These are phyloP conservation scores for Butorides virescens DNA, from an alignment of 2,113 vertebrate genomes.

Conservation along the genomic window DNA sequence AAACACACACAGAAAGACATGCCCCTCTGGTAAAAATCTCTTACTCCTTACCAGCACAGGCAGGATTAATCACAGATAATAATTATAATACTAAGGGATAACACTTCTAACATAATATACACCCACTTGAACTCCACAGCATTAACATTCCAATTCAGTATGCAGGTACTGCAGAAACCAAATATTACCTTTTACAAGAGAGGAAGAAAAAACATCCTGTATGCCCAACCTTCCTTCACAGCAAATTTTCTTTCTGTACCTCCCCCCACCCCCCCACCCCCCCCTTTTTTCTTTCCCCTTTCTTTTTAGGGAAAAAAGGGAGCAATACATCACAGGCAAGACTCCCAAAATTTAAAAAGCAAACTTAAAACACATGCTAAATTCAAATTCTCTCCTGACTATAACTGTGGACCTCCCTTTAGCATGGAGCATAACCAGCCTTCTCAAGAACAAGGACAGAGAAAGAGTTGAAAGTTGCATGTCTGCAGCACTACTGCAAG, in stretches of 20 bases:
- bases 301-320: not conserved
- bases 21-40: conserved; percentile 25
- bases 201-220: conserved; percentile 11
- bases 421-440: not conserved
- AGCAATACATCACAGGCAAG: not conserved
- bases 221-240: not conserved
- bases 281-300: not conserved
- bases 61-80: conserved; percentile 47
- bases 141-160: conserved; percentile 44
- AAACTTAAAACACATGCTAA: not conserved
- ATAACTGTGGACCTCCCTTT: not conserved
- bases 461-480: not conserved
- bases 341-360: not conserved
- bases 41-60: conserved; percentile 2
- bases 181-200: not conserved
- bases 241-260: not conserved
- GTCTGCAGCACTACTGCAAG: not conserved
- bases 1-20: not conserved
- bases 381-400: not conserved
- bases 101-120: conserved; percentile 31
- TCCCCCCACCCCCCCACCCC: too few relatives aligned
- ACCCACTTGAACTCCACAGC: conserved; percentile 30
- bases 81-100: conserved; percentile 50
- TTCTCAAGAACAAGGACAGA: not conserved
- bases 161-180: conserved; percentile 1